Evolutionary conservation across 2,113 vertebrate species (phyloP).

Genomic region (Scomber scombrus): DNA sequence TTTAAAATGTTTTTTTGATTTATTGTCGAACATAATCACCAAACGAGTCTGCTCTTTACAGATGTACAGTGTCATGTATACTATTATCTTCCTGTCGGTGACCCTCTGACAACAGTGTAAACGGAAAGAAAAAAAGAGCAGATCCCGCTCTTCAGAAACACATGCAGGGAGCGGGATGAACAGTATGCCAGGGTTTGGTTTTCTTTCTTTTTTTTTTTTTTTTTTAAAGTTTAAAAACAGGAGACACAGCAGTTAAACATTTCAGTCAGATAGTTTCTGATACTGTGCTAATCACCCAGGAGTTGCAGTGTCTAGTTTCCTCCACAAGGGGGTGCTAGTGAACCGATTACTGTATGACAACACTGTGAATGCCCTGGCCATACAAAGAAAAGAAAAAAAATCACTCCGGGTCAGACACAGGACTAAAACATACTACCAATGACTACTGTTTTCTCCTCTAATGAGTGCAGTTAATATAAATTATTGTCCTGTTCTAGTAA

Average conservation of each 20-base stretch:
- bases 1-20: not conserved
- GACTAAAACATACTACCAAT: constrained; percentile 64
- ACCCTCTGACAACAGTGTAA: constrained; percentile 67
- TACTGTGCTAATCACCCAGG: not conserved
- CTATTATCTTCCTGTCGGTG: constrained; percentile 47
- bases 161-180: constrained; percentile 71
- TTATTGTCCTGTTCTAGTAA: constrained; percentile 58
- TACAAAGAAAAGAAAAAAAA: constrained; percentile 44
- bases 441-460: constrained; percentile 69
- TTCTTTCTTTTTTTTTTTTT: too few species aligned
- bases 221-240: constrained; percentile 10
- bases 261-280: constrained; percentile 20
- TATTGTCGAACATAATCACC: constrained; percentile 59
- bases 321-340: constrained; percentile 73
- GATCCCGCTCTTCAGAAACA: constrained; percentile 65
- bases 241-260: constrained; percentile 55
- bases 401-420: constrained; percentile 58
- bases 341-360: constrained; percentile 57
- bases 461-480: constrained; percentile 76
- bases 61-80: constrained; percentile 61
- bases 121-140: constrained; percentile 63
- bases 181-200: constrained; percentile 44
- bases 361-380: constrained; percentile 60
- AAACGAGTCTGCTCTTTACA: constrained; percentile 62
- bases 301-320: constrained; percentile 58